phyloP scores from a whole-genome alignment of 2,888 invertebrate species.

The Dinocampus coccinellae region DNA sequence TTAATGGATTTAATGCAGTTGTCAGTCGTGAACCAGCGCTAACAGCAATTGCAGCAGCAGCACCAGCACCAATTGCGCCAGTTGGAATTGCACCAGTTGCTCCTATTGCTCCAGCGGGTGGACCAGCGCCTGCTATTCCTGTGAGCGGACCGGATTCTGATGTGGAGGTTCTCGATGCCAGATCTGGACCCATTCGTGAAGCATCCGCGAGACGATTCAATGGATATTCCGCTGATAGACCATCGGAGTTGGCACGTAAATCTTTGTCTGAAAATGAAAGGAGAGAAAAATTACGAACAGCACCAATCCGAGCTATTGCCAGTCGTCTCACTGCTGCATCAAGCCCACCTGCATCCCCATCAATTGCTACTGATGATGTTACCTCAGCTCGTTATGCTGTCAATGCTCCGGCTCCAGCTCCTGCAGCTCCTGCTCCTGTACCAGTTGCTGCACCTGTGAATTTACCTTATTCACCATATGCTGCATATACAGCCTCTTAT shows the following conservation, averaged over 20 bases:
- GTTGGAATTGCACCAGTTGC: slow-evolving; percentile 45
- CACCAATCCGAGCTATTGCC: slow-evolving; percentile 17
- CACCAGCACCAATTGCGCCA: slow-evolving; percentile 65
- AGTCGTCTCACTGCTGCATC: slow-evolving; percentile 33
- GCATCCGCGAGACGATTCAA: slow-evolving; percentile 15
- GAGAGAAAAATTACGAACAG: slow-evolving; percentile 24
- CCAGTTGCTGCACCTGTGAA: slow-evolving; percentile 38
- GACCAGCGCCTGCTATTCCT: background rate
- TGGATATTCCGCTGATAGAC: slow-evolving; percentile 26
- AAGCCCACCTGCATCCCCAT: slow-evolving; percentile 27
- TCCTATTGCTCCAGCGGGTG: slow-evolving; percentile 52
- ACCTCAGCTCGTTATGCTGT: slow-evolving; percentile 66
- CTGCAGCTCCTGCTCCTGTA: slow-evolving; percentile 45
- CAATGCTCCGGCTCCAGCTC: slow-evolving; percentile 49
- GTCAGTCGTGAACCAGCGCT: slow-evolving; percentile 64
- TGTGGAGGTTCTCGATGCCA: slow-evolving; percentile 63
- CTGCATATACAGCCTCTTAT: slow-evolving; percentile 58
- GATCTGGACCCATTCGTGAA: slow-evolving; percentile 52
- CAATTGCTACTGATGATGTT: slow-evolving; percentile 70
- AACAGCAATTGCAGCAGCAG: slow-evolving; percentile 42
- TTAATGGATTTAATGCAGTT: slow-evolving; percentile 64
- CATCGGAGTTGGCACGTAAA: slow-evolving; percentile 28
- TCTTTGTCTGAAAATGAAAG: slow-evolving; percentile 26
- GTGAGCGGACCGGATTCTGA: slow-evolving; percentile 62
- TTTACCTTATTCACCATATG: slow-evolving; percentile 54